These are phyloP conservation scores for Magallana angulata DNA, from an alignment of 1,140 invertebrate genomes.

Conservation along the genomic window DNA sequence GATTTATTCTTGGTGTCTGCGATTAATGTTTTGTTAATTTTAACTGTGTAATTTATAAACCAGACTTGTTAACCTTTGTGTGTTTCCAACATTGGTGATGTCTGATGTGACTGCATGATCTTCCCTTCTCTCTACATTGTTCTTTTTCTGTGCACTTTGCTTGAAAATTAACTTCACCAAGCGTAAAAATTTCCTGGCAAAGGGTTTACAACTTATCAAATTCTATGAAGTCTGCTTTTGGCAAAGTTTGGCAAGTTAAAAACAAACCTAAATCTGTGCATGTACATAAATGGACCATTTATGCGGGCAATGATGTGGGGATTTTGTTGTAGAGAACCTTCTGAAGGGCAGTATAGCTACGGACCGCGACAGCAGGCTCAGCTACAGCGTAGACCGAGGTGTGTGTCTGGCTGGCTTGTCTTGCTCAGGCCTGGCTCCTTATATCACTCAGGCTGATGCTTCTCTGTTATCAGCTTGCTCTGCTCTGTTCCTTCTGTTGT, in stretches of 20 bases:
- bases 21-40: too few relatives aligned
- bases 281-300: neutral
- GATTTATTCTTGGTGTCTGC: neutral
- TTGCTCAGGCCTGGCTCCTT: slow-evolving; percentile 3
- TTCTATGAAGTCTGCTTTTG: neutral
- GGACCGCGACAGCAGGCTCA: slow-evolving; percentile 75
- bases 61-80: neutral
- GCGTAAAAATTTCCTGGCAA: neutral
- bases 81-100: neutral
- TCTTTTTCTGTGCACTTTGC: too few relatives aligned
- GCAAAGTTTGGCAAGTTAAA: neutral
- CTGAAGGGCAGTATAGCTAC: slow-evolving; percentile 76
- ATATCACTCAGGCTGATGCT: neutral
- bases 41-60: too few relatives aligned
- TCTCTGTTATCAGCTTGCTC: neutral
- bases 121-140: neutral
- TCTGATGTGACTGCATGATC: neutral
- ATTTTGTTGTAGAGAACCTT: slow-evolving; percentile 74
- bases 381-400: slow-evolving; percentile 54
- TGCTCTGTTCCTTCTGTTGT: neutral
- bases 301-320: slow-evolving; percentile 11
- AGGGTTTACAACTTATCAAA: too few relatives aligned
- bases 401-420: neutral
- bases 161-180: neutral
- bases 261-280: neutral